These are phyloP conservation scores for Cheiracanthium punctorium DNA, from an alignment of 2,888 invertebrate species.

Conservation along the genomic window DNA sequence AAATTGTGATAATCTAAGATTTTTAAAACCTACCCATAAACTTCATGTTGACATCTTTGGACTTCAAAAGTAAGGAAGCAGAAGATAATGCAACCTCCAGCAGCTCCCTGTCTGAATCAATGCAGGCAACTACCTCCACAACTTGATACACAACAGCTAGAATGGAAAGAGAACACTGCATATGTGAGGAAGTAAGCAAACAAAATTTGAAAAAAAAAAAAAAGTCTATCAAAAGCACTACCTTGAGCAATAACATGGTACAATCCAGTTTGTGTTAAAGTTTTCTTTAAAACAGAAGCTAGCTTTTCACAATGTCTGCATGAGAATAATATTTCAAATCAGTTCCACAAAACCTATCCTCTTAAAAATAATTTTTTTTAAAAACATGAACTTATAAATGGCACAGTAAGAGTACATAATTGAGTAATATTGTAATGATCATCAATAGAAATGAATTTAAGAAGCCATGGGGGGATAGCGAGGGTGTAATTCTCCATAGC, in stretches of 20 bases:
- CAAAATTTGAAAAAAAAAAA: neutral
- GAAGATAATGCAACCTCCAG: constrained; percentile 38
- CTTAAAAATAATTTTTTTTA: too few species aligned
- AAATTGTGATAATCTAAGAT: too few species aligned
- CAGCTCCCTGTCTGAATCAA: constrained; percentile 28
- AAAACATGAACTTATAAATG: too few species aligned
- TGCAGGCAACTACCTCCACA: constrained; percentile 73
- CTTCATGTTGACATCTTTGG: constrained; percentile 55
- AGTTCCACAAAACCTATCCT: too few species aligned
- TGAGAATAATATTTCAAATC: too few species aligned
- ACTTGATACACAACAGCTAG: constrained; percentile 74
- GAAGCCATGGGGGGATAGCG: too few species aligned
- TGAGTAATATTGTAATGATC: too few species aligned
- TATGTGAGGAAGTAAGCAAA: too few species aligned
- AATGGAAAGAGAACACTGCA: neutral
- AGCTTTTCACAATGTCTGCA: constrained; percentile 33
- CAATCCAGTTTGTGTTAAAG: constrained; percentile 74
- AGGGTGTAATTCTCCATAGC: too few species aligned
- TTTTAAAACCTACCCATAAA: constrained; percentile 42
- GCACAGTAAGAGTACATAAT: too few species aligned
- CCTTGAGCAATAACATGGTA: constrained; percentile 74
- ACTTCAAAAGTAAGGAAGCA: constrained; percentile 50
- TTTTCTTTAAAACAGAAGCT: constrained; percentile 73
- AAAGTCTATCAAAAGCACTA: constrained; percentile 14
- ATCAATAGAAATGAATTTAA: too few species aligned